Conservation (phyloP, 1,140 invertebrate species). For the Drosophila takahashii region DNA sequence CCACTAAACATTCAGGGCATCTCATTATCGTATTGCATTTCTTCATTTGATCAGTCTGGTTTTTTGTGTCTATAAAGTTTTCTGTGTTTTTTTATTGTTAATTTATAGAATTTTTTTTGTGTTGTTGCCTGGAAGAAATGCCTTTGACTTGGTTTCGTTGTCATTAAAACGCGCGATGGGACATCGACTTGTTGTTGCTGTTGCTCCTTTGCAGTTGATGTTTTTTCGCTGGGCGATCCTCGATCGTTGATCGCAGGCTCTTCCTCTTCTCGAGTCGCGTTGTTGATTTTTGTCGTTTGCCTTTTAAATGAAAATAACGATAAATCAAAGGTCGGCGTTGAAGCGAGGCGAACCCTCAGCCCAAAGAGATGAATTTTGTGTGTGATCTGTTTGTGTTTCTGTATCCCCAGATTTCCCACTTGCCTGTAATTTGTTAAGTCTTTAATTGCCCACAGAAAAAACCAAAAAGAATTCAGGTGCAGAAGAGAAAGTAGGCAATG, state of each 20-base stretch:
- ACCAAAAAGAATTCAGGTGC: neutral
- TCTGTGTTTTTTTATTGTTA: conserved; percentile 72
- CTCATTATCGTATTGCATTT: neutral
- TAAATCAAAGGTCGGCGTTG: conserved; percentile 75
- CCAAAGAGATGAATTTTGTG: conserved; percentile 40
- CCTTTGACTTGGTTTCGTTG: conserved; percentile 74
- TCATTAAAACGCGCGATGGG: conserved; percentile 82
- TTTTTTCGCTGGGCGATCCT: conserved; percentile 37
- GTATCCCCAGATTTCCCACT: conserved; percentile 7
- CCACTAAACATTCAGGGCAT: conserved; percentile 8
- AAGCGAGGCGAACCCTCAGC: conserved; percentile 1
- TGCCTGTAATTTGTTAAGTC: conserved; percentile 50
- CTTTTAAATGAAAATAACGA: conserved; percentile 82
- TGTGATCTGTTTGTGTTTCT: conserved; percentile 2
- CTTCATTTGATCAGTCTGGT: conserved; percentile 11
- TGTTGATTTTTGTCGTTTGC: conserved; percentile 82
- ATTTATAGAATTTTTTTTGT: conserved; percentile 79
- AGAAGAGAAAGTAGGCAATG: conserved; percentile 7
- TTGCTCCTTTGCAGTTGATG: conserved; percentile 17
- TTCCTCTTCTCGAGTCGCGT: conserved; percentile 23
- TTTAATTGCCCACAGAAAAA: conserved; percentile 53
- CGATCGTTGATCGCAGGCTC: conserved; percentile 25
- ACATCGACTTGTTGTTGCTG: conserved; percentile 66
- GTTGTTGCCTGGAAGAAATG: conserved; percentile 57
- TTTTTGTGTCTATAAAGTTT: conserved; percentile 67